Evolutionary conservation across 2,797 vertebrate species (phyloP), one percentile per base, ranked within the genome.

Genomic region (Synanceia verrucosa): DNA sequence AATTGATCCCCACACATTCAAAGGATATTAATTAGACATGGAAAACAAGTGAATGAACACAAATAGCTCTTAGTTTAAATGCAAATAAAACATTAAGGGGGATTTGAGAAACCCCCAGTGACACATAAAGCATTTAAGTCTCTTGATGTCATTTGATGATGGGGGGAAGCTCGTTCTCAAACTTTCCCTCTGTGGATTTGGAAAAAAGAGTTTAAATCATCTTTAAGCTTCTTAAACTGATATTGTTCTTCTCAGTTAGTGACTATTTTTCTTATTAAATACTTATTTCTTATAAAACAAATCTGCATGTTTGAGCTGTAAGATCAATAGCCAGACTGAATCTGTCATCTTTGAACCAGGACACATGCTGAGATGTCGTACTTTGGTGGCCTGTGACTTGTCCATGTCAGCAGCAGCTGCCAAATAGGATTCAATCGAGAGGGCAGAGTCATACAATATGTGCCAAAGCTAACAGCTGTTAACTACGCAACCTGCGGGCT

Each of bases 391-490:
- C 88, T 76, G 79, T 86, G 90, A 87, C 91, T 93, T 75, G 79
- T 89, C 90, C 71, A 1, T 88, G 87, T 93, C 89, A 88, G 89
- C 79, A 70, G 89, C 90, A 92, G 91, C 92, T 93, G 92, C 89
- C 90, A 91, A 84, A 87, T 87, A 89, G 92, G 90, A 93, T 91
- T 93, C 88, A 91, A 90, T 89, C 76, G 66, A 89, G 89, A 89
- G 88, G 86, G 84, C 89, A 91, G 82, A 89, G 91, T 87, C 89
- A 84, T 85, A 70, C 73, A 87, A 84, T 86, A 86, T 89, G 92
- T 88, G 88, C 87, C 89, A 90, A 89, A 91, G 89, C 94, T 93
- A 94, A 94, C 93, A 93, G 94, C 94, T 94, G 94, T 95, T 95
- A 95, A 94, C 94, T 92, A 93, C 79, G 81, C 84, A 90, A 94